These are phyloP conservation scores for Metellina segmentata DNA, from an alignment of 2,888 invertebrate species.

Conservation along the genomic window DNA sequence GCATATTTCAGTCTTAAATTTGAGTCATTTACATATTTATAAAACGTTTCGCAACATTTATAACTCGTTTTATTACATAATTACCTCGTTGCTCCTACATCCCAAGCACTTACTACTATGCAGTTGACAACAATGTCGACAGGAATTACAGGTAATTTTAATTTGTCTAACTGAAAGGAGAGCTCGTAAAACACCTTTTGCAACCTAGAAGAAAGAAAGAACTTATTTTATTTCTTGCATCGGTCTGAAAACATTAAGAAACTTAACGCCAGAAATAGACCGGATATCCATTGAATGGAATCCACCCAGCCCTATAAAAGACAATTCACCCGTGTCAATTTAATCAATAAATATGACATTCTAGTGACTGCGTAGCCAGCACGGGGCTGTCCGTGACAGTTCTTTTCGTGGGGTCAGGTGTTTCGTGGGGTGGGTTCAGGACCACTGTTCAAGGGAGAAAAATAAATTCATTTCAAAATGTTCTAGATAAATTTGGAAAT, in stretches of 20 bases:
- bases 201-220: slow-evolving; percentile 41
- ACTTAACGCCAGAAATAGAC: slow-evolving; percentile 68
- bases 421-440: too few species aligned
- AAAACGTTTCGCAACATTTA: too few species aligned
- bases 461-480: too few species aligned
- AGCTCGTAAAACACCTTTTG: slow-evolving; percentile 67
- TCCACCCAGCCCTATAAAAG: slow-evolving; percentile 69
- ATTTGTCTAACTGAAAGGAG: slow-evolving; percentile 34
- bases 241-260: background rate
- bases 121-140: slow-evolving; percentile 95
- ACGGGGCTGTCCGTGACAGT: too few species aligned
- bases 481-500: too few species aligned
- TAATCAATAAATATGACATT: too few species aligned
- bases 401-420: too few species aligned
- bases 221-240: background rate
- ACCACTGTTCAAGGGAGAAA: too few species aligned
- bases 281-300: slow-evolving; percentile 64
- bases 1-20: too few species aligned
- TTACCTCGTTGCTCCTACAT: slow-evolving; percentile 83
- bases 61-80: background rate
- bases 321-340: background rate
- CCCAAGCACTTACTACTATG: slow-evolving; percentile 92
- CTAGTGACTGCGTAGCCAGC: too few species aligned
- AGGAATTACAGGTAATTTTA: slow-evolving; percentile 88
- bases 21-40: too few species aligned